A percentile compares a stretch with the other conserved stretches of the same genome.
phyloP scores from a whole-genome alignment of 2,113 vertebrate species.

The Sitta europaea region DNA sequence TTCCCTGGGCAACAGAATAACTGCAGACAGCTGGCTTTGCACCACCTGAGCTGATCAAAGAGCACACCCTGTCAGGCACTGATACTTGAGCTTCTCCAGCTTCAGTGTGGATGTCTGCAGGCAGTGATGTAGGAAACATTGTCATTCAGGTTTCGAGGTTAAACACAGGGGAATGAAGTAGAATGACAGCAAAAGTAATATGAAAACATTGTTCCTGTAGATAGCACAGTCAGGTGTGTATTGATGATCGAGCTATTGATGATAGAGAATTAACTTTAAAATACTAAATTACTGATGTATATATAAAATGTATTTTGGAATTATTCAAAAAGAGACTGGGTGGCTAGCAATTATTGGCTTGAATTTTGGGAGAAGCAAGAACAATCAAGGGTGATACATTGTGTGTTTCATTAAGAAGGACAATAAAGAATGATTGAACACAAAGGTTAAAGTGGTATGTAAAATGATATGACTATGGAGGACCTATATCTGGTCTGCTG shows the following conservation, averaged over 20 bases:
- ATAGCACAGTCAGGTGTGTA: not conserved
- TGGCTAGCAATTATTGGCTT: not conserved
- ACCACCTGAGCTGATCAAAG: slow-evolving; percentile 67
- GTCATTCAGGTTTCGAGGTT: slow-evolving; percentile 59
- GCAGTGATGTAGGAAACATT: slow-evolving; percentile 7
- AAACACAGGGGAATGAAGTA: slow-evolving; percentile 14
- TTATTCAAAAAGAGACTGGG: not conserved
- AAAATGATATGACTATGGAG: not conserved
- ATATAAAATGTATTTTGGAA: not conserved
- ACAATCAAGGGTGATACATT: not conserved
- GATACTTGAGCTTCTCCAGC: slow-evolving; percentile 25
- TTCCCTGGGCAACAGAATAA: slow-evolving; percentile 71
- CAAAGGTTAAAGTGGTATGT: not conserved
- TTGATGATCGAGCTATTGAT: not conserved
- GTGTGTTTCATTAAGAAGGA: not conserved
- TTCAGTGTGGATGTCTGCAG: slow-evolving; percentile 39
- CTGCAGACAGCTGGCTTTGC: slow-evolving; percentile 70
- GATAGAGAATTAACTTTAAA: not conserved
- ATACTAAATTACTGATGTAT: not conserved
- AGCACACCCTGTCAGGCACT: slow-evolving; percentile 40
- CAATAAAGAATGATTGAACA: not conserved
- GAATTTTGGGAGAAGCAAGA: not conserved
- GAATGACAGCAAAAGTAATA: not conserved
- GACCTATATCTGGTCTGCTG: not conserved
- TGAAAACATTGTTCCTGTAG: not conserved